Percentiles rank a stretch among this genome's conserved stretches.
These are phyloP conservation scores for Luehdorfia chinensis DNA, from an alignment of 1,140 invertebrate species.

Conservation along the genomic window DNA sequence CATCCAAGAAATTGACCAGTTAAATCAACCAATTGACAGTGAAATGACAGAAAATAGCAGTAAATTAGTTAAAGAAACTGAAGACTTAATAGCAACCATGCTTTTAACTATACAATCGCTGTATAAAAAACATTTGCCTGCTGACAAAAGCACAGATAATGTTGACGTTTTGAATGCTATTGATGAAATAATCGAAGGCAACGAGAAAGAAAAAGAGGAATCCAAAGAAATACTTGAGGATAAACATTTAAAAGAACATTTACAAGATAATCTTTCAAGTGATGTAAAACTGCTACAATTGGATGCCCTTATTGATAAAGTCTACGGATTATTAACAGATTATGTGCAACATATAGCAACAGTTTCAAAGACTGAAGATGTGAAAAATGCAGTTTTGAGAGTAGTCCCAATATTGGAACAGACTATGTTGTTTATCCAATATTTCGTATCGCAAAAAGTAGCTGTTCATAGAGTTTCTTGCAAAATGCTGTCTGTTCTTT, in stretches of 20 bases:
- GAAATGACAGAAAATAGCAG: constrained; percentile 30
- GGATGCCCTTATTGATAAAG: constrained; percentile 44
- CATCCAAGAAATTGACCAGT: constrained; percentile 30
- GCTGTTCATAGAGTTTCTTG: constrained; percentile 85
- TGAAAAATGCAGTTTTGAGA: constrained; percentile 46
- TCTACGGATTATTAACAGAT: constrained; percentile 30
- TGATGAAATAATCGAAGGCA: constrained; percentile 60
- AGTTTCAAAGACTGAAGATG: constrained; percentile 31
- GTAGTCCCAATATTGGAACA: constrained; percentile 87
- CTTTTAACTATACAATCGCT: constrained; percentile 83
- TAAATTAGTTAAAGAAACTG: constrained; percentile 63
- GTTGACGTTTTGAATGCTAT: constrained; percentile 59
- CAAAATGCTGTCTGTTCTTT: constrained; percentile 90
- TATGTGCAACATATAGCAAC: constrained; percentile 43
- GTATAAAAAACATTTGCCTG: constrained; percentile 80
- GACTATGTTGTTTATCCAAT: constrained; percentile 85
- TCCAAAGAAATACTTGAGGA: constrained; percentile 75
- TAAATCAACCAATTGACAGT: constrained; percentile 34
- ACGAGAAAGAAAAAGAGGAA: constrained; percentile 57
- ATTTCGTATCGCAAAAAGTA: constrained; percentile 86
- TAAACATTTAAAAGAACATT: constrained; percentile 80
- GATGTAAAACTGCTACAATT: constrained; percentile 79
- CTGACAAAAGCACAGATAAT: constrained; percentile 31
- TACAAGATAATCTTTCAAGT: constrained; percentile 78
- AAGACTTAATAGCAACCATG: constrained; percentile 79